A percentile compares a stretch with the other conserved stretches of the same genome.
phyloP scores from a whole-genome alignment of 2,113 vertebrate species.

The Phaethornis superciliosus region DNA sequence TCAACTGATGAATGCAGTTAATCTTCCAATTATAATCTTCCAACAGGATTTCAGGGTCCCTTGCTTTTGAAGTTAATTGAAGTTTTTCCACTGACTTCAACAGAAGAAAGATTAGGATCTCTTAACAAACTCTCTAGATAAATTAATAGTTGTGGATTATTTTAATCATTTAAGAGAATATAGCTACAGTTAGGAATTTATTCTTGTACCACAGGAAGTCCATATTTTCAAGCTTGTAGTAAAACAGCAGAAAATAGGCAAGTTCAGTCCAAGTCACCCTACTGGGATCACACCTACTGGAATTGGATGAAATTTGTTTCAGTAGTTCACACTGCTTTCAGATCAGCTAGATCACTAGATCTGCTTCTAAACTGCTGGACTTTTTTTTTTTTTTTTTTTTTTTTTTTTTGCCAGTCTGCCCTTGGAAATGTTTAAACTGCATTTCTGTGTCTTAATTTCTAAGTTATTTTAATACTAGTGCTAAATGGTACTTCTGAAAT shows the following conservation, averaged over 20 bases:
- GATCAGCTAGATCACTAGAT: neutral
- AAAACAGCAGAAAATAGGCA: neutral
- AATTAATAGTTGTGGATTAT: slow-evolving; percentile 29
- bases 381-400: neutral
- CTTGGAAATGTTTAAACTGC: neutral
- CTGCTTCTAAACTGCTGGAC: neutral
- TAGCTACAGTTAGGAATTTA: neutral
- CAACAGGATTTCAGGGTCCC: slow-evolving; percentile 25
- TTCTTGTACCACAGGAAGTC: neutral
- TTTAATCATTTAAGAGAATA: neutral
- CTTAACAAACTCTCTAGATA: neutral
- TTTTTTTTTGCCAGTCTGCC: neutral
- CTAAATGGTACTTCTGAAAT: neutral
- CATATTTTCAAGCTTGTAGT: neutral
- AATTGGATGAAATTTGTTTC: neutral
- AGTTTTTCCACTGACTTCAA: slow-evolving; percentile 25
- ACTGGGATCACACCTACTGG: neutral
- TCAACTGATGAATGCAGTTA: slow-evolving; percentile 32
- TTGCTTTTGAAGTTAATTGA: slow-evolving; percentile 68
- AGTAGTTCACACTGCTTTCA: neutral
- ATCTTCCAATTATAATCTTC: slow-evolving; percentile 59
- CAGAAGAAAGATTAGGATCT: slow-evolving; percentile 25
- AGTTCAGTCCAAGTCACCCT: neutral
- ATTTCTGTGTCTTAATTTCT: neutral
- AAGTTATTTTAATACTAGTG: neutral